phyloP scores from a whole-genome alignment of 1,140 invertebrate genomes.

The Procambarus clarkii region DNA sequence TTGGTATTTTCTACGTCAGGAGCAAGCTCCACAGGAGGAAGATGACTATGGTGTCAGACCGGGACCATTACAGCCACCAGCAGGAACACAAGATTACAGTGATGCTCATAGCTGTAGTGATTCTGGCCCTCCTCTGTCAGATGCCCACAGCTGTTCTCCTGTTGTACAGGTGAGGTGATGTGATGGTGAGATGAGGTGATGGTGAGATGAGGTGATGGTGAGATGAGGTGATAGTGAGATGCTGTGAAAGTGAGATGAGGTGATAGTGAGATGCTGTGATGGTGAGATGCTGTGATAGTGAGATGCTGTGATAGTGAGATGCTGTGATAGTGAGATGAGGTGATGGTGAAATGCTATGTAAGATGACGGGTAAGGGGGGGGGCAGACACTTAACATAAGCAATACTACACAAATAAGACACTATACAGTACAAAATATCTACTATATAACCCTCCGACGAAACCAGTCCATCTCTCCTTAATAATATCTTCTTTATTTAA shows the following conservation, averaged over 20 bases:
- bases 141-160: constrained; percentile 81
- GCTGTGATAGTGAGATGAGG: background rate
- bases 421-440: no score
- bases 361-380: background rate
- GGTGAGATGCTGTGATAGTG: background rate
- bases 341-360: background rate
- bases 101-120: constrained; percentile 85
- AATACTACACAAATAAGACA: no score
- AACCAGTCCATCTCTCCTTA: no score
- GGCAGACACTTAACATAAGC: background rate
- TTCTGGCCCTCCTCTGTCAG: constrained; percentile 85
- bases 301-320: background rate
- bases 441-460: no score
- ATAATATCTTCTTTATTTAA: no score
- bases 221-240: background rate
- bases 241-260: background rate
- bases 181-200: background rate
- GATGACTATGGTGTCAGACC: constrained; percentile 79
- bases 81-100: constrained; percentile 86
- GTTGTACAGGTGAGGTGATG: constrained; percentile 75
- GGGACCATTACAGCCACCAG: constrained; percentile 74
- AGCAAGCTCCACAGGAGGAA: constrained; percentile 76
- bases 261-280: no score
- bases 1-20: constrained; percentile 18
- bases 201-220: background rate